Percentiles rank a stretch among this genome's conserved stretches.
These are phyloP conservation scores for Fragum sueziense DNA, from an alignment of 2,888 invertebrate species.

Conservation along the genomic window DNA sequence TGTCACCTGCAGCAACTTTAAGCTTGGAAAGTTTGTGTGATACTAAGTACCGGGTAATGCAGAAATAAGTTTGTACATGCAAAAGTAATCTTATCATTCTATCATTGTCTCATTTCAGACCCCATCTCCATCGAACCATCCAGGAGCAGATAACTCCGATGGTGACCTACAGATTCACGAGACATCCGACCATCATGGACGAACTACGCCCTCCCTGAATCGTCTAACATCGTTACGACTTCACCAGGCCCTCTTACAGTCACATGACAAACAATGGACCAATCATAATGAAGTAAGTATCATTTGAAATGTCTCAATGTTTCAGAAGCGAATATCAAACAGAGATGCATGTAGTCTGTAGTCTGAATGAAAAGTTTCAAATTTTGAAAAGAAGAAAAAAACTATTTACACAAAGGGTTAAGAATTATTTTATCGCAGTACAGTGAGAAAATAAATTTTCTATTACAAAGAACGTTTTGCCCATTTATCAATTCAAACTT, in stretches of 20 bases:
- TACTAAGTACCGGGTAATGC: no score
- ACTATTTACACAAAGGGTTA: neutral
- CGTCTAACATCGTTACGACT: conserved; percentile 63
- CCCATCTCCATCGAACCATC: conserved; percentile 47
- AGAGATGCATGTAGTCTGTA: no score
- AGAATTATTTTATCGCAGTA: neutral
- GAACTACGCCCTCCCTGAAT: conserved; percentile 54
- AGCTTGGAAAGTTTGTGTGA: no score
- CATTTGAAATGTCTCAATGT: no score
- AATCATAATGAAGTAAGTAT: conserved; percentile 56
- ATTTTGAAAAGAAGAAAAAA: no score
- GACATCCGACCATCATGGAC: conserved; percentile 38
- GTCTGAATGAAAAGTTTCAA: no score
- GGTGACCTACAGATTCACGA: conserved; percentile 44
- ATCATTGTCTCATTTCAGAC: conserved; percentile 38
- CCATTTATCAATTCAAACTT: conserved; percentile 13
- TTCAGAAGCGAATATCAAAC: no score
- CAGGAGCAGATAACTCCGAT: conserved; percentile 26
- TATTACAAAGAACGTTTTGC: neutral
- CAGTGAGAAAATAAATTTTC: neutral
- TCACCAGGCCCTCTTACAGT: conserved; percentile 65
- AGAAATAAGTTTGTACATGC: no score
- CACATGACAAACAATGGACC: conserved; percentile 68
- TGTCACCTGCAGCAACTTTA: no score
- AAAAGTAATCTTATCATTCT: neutral